Evolutionary conservation across 2,888 invertebrate species (phyloP).

Genomic region (Cataglyphis albicans): DNA sequence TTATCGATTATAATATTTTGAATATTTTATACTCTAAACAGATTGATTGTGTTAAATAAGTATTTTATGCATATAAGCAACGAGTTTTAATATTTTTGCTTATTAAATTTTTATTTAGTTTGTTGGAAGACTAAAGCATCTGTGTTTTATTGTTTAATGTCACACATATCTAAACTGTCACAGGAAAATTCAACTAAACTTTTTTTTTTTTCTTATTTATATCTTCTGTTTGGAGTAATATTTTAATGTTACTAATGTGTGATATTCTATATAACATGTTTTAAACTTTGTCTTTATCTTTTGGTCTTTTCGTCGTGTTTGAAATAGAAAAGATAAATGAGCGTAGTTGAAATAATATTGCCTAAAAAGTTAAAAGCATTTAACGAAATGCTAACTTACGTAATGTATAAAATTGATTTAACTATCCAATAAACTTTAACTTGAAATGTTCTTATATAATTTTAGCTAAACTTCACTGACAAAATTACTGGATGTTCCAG

Average conservation of each 20-base stretch:
- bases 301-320: not conserved
- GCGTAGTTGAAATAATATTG: constrained; percentile 21
- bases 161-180: constrained; percentile 17
- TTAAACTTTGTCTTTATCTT: not conserved
- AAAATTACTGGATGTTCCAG: constrained; percentile 18
- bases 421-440: constrained; percentile 31
- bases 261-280: constrained; percentile 1
- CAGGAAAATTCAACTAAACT: constrained; percentile 31
- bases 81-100: constrained; percentile 1
- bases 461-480: constrained; percentile 24
- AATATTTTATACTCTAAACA: not conserved
- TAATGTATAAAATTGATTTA: constrained; percentile 51
- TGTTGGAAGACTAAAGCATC: not conserved
- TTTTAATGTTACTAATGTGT: constrained; percentile 44
- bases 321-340: not conserved
- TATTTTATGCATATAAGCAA: not conserved
- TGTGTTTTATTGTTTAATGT: constrained; percentile 22
- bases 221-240: constrained; percentile 30
- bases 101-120: constrained; percentile 27
- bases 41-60: not conserved
- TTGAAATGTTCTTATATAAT: constrained; percentile 49
- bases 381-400: constrained; percentile 42
- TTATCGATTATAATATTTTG: not conserved
- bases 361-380: constrained; percentile 31
- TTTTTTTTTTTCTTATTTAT: constrained; percentile 52